Base-by-base conservation (phyloP, 2,888 invertebrate genomes). In the Timema cristinae region DNA sequence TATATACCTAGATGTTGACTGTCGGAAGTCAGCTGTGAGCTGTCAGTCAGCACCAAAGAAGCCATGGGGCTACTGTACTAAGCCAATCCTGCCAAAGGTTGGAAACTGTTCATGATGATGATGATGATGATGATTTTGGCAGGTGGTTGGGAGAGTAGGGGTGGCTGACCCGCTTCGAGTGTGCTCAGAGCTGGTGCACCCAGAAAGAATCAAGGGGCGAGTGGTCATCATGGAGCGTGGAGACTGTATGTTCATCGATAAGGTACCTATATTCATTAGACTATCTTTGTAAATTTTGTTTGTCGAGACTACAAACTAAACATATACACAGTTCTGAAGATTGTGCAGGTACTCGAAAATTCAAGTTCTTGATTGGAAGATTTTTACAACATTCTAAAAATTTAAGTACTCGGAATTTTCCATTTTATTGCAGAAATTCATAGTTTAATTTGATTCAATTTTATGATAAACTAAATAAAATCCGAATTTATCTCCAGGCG, bases 211-310 rank as follows among this genome's bases (percentile, higher is more conserved):
- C 0, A 81, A 82, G 52, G 92, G 91, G 0, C 91, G 89, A 78
- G 92, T 98, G 77, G 94, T 89, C 0, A 84, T 98, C n/a, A 90
- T 95, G 73, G 90, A 91, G 79, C 87, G 98, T 48, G 97, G 98
- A 1, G 91, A 91, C 77, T 99, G 98, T 82, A 97, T 97, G 85
- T 99, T 97, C 81, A 90, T 97, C 4, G 95, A 97, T 77, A 98
- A 98, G 85, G 87, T 86, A 5, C n/a, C 49, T 47, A 49, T 48
- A 71, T 48, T 51, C 51, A 51, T 16, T 11, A 7, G n/a, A n/a
- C 6, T 32, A 16, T 10, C 54, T 52, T 10, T n/a, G 54, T 52
- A 52, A n/a, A 13, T 52, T 52, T n/a, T 52, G 10, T 52, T 10
- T 52, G 54, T 2, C 32, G 32, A 32, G 32, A n/a, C n/a, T n/a